phyloP scores from a whole-genome alignment of 2,888 invertebrate species.

The Drosophila paranaensis region DNA sequence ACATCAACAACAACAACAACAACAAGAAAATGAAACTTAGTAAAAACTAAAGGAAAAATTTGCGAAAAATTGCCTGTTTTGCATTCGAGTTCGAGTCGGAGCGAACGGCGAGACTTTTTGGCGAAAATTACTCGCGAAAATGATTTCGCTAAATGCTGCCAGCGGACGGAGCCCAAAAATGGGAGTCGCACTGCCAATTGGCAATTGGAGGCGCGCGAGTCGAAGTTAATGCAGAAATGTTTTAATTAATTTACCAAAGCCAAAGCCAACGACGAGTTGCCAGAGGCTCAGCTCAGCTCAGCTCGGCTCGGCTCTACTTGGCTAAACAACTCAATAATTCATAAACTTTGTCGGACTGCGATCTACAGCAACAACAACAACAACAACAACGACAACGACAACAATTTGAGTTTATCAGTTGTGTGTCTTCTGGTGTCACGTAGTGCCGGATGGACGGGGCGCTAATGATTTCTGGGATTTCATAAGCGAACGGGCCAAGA shows the following conservation, averaged over 20 bases:
- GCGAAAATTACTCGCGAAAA: constrained; percentile 67
- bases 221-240: constrained; percentile 74
- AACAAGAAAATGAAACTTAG: constrained; percentile 45
- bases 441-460: constrained; percentile 52
- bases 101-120: constrained; percentile 40
- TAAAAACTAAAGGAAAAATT: constrained; percentile 51
- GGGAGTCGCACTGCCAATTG: constrained; percentile 15
- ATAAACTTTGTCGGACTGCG: constrained; percentile 51
- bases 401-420: constrained; percentile 20
- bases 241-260: constrained; percentile 73
- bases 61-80: constrained; percentile 69
- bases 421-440: constrained; percentile 48
- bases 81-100: constrained; percentile 59
- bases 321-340: constrained; percentile 73
- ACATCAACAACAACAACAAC: constrained; percentile 1
- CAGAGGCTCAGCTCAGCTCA: constrained; percentile 25
- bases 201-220: constrained; percentile 16
- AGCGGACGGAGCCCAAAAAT: constrained; percentile 48
- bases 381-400: neutral
- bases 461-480: constrained; percentile 80
- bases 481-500: constrained; percentile 61
- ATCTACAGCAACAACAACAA: constrained; percentile 14
- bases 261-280: constrained; percentile 22
- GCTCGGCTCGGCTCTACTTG: constrained; percentile 7
- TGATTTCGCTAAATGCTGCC: constrained; percentile 59